Conservation (phyloP, 2,797 vertebrate genomes). For the Gambelia wislizenii region DNA sequence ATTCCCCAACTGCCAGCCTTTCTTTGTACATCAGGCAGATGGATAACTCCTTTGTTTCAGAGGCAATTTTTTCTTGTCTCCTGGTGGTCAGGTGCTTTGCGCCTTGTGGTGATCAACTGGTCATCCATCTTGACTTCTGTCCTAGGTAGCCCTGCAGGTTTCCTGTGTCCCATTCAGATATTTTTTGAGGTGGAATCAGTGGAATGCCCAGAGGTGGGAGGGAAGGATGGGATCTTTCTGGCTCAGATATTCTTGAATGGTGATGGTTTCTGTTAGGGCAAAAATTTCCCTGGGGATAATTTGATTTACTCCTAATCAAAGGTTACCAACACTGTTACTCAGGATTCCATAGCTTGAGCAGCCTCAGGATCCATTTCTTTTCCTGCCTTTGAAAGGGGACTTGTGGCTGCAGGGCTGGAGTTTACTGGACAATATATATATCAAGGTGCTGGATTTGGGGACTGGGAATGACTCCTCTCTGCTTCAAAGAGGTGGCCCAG, state of each 20-base stretch:
- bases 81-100: background rate
- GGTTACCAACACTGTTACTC: background rate
- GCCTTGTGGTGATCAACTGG: background rate
- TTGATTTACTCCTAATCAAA: background rate
- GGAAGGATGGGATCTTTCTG: background rate
- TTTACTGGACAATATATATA: too few species aligned
- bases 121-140: background rate
- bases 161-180: background rate
- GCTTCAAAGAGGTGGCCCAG: background rate
- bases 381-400: background rate
- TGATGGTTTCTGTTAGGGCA: background rate
- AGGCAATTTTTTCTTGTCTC: background rate
- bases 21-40: background rate
- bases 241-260: background rate
- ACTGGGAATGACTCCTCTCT: background rate
- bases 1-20: background rate
- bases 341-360: background rate
- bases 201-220: background rate
- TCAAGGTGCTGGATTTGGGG: background rate
- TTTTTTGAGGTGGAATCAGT: background rate
- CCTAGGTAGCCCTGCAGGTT: background rate
- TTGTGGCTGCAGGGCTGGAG: background rate
- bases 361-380: background rate
- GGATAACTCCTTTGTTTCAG: background rate
- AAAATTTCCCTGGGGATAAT: background rate